Evolutionary conservation across 2,113 vertebrate species (phyloP), one percentile per base, ranked within the genome.

Genomic region (Pampusana beccarii): DNA sequence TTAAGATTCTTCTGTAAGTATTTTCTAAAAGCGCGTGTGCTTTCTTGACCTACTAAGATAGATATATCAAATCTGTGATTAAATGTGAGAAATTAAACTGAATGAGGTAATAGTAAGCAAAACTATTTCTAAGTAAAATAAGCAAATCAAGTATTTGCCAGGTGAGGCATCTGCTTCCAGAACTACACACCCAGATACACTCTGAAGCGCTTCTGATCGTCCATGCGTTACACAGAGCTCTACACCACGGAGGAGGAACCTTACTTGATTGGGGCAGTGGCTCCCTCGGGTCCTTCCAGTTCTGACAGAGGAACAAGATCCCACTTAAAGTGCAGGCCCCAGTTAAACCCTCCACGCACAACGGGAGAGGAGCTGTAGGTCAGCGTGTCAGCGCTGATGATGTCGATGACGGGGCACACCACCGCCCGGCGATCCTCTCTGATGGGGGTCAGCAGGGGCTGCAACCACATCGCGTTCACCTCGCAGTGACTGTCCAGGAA

Each of bases 321-420:
- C 99, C 99, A 99, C 65, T 99, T 99, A 97, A 99, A 99, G 97
- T 99, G 99, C 93, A 99, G 98, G n/a, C 99, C 99, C 99, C 99
- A 99, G 98, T 99, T 99, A 91, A 99, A 99, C 12, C 99, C 99
- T 0, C 99, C 99, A 2, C 99, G 97, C 71, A 99, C 99, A 3
- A 99, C 98, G 1, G 99, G 99, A 5, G 99, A 99, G 3, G 99
- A 98, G 80, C 98, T 99, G 97, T 99, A 99, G 84, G 97, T 88
- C 6, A 99, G 98, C 0, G 99, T 99, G 98, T 99, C 99, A 0
- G 99, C 99, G 0, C 99, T 99, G 98, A 99, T 99, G 95, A 99
- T 99, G 97, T 99, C 99, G 5, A 99, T 99, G 77, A 99, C 98
- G 0, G 99, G 99, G 86, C 99, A 99, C 90, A 99, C 99, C 34